A percentile compares a stretch with the other conserved stretches of the same genome.
These are phyloP conservation scores for Dromiciops gliroides DNA, from an alignment of 2,113 vertebrate species.

Conservation along the genomic window DNA sequence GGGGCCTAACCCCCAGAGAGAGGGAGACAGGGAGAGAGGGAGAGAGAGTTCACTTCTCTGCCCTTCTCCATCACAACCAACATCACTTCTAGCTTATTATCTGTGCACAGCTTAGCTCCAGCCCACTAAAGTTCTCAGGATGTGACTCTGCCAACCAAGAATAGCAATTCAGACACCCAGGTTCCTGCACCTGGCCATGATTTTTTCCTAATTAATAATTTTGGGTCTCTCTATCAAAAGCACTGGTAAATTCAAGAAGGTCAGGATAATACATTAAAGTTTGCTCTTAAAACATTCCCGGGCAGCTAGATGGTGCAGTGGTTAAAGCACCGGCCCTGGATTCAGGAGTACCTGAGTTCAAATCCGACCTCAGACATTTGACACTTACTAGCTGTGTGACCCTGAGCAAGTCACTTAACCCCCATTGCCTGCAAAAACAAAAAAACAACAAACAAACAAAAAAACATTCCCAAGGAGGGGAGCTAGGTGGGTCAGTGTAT, in stretches of 20 bases:
- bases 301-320: too few relatives aligned
- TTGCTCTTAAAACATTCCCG: too few relatives aligned
- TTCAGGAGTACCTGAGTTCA: too few relatives aligned
- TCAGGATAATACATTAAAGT: background rate
- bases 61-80: background rate
- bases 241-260: background rate
- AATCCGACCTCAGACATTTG: too few relatives aligned
- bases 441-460: too few relatives aligned
- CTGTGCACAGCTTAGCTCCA: background rate
- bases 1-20: slow-evolving; percentile 15
- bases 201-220: background rate
- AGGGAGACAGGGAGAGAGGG: background rate
- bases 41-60: background rate
- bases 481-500: too few relatives aligned
- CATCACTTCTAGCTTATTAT: background rate
- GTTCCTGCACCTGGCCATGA: background rate
- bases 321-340: too few relatives aligned
- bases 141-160: background rate
- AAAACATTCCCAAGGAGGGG: too few relatives aligned
- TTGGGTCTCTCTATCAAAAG: background rate
- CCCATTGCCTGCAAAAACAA: too few relatives aligned
- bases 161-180: background rate
- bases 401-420: too few relatives aligned
- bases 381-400: too few relatives aligned
- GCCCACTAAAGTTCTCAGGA: background rate